phyloP scores from a whole-genome alignment of 30 jellyfish, hydroid and myxozoan species.

The Pseudorhiza aurosa region DNA sequence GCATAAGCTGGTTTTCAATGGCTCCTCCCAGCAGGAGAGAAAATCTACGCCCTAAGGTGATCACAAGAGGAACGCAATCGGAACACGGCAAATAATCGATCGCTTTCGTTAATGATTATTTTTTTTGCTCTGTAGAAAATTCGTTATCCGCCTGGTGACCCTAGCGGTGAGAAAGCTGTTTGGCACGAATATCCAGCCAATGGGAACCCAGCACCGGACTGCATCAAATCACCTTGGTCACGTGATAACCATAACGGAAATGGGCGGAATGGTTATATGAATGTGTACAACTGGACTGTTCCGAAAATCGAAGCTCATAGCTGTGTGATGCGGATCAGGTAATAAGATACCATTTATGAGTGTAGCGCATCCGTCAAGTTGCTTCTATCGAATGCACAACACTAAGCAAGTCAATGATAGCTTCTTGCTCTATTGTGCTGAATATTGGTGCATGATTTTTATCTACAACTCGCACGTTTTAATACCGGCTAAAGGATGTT shows the following conservation, averaged over 20 bases:
- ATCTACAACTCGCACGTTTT: too few relatives aligned
- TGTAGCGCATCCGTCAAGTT: neutral
- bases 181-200: slow-evolving; percentile 77
- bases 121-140: neutral
- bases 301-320: slow-evolving; percentile 65
- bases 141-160: slow-evolving; percentile 54
- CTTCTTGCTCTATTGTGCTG: neutral
- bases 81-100: too few relatives aligned
- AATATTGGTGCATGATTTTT: neutral
- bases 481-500: too few relatives aligned
- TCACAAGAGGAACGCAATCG: too few relatives aligned
- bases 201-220: slow-evolving; percentile 82
- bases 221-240: slow-evolving; percentile 86
- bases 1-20: too few relatives aligned
- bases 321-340: slow-evolving; percentile 88
- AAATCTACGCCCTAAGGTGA: too few relatives aligned
- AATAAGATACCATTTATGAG: too few relatives aligned
- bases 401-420: neutral
- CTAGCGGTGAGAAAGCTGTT: slow-evolving; percentile 50
- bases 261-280: slow-evolving; percentile 83
- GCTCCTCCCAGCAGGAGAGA: too few relatives aligned
- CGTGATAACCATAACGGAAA: slow-evolving; percentile 98
- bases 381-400: neutral
- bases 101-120: too few relatives aligned
- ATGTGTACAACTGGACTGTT: slow-evolving; percentile 90